phyloP scores from a whole-genome alignment of 2,113 vertebrate genomes.

The Pollachius pollachius region DNA sequence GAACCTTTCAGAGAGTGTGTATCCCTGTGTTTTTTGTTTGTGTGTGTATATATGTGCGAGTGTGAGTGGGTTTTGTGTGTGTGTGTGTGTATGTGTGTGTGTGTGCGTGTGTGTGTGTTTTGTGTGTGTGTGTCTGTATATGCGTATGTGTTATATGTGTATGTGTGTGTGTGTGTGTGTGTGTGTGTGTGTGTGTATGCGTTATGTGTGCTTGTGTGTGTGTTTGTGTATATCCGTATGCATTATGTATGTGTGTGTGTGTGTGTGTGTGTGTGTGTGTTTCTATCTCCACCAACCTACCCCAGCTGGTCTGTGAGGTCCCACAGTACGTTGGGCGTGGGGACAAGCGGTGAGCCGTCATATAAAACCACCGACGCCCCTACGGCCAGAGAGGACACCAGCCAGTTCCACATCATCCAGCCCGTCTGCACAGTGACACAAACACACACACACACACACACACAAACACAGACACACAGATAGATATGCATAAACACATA shows the following conservation, averaged over 20 bases:
- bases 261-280: slow-evolving; percentile 1
- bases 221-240: slow-evolving; percentile 7
- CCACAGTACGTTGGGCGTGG: slow-evolving; percentile 87
- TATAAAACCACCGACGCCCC: slow-evolving; percentile 91
- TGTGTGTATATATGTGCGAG: no score
- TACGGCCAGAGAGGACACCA: slow-evolving; percentile 85
- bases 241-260: slow-evolving; percentile 5
- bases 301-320: slow-evolving; percentile 91
- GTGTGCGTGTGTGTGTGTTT: no score
- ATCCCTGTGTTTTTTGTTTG: no score
- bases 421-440: slow-evolving; percentile 75
- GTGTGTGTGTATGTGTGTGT: no score
- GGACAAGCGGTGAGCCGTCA: slow-evolving; percentile 92
- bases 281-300: slow-evolving; percentile 64
- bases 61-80: no score
- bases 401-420: slow-evolving; percentile 99
- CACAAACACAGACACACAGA: slow-evolving; percentile 5
- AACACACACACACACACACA: background rate
- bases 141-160: no score
- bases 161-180: no score
- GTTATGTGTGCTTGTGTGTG: slow-evolving; percentile 14
- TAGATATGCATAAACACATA: slow-evolving; percentile 16
- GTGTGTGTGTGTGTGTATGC: background rate
- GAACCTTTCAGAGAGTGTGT: no score
- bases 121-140: no score